These are phyloP conservation scores for Lucifuga dentata DNA, from an alignment of 2,113 vertebrate genomes.

Conservation along the genomic window DNA sequence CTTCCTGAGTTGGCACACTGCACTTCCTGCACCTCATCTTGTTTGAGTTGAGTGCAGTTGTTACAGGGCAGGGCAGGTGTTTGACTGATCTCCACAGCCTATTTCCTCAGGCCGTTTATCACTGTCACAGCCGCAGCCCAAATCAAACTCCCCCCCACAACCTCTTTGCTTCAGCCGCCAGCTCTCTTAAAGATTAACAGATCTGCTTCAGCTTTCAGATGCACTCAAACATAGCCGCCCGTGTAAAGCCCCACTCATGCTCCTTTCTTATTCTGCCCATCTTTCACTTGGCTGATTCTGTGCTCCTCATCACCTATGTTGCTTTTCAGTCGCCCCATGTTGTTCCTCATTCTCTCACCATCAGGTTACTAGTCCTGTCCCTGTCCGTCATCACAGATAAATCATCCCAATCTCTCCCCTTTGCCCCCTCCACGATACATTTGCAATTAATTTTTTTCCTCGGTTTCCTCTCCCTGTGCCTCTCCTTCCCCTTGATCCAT, in stretches of 20 bases:
- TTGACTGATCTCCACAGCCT: conserved; percentile 67
- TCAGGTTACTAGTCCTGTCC: conserved; percentile 19
- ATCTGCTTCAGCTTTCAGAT: conserved; percentile 47
- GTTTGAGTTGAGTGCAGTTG: conserved; percentile 71
- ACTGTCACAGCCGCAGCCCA: conserved; percentile 64
- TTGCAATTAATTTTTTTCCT: conserved; percentile 82
- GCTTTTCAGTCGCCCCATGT: conserved; percentile 17
- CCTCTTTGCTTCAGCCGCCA: conserved; percentile 39
- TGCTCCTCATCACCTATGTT: conserved; percentile 38
- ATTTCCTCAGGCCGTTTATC: conserved; percentile 73
- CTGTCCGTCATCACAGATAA: conserved; percentile 58
- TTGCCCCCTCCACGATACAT: conserved; percentile 64
- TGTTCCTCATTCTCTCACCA: conserved; percentile 26
- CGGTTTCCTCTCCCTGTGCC: conserved; percentile 61
- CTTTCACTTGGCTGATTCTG: conserved; percentile 37
- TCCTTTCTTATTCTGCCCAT: conserved; percentile 12
- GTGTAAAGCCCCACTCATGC: conserved; percentile 33
- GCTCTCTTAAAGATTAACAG: conserved; percentile 72
- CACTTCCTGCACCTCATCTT: conserved; percentile 66
- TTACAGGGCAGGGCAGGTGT: conserved; percentile 75
- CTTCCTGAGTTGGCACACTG: conserved; percentile 36
- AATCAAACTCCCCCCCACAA: conserved; percentile 29
- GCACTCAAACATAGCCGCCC: conserved; percentile 23
- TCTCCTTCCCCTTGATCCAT: conserved; percentile 73
- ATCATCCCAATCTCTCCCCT: conserved; percentile 39